Evolutionary conservation across 2,888 invertebrate genomes (phyloP).

Genomic region (Neoaliturus tenellus): DNA sequence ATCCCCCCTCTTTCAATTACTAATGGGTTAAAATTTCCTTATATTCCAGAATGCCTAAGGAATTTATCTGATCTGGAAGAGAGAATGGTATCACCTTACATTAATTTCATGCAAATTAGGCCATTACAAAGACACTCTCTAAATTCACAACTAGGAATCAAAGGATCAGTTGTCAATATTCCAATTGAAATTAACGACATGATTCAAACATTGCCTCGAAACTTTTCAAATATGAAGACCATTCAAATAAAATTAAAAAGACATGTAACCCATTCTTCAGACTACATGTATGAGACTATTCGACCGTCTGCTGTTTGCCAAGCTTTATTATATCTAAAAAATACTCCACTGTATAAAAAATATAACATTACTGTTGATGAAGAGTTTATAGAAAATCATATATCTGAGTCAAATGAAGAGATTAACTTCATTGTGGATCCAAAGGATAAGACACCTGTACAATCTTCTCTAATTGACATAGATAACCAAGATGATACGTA

Average conservation of each 20-base stretch:
- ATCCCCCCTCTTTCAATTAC: neutral
- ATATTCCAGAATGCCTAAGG: conserved; percentile 64
- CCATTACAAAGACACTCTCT: conserved; percentile 66
- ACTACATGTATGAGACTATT: conserved; percentile 67
- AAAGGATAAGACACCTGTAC: neutral
- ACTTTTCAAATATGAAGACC: conserved; percentile 65
- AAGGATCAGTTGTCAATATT: conserved; percentile 69
- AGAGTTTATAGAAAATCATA: neutral
- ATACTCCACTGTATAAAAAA: conserved; percentile 61
- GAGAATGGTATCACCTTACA: conserved; percentile 68
- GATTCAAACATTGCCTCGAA: conserved; percentile 62
- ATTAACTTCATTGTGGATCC: conserved; percentile 22
- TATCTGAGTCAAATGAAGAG: neutral
- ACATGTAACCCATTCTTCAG: conserved; percentile 62
- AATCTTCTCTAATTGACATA: neutral
- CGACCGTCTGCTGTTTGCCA: conserved; percentile 64
- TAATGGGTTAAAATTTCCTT: conserved; percentile 61
- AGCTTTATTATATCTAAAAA: conserved; percentile 63
- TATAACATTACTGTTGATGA: neutral
- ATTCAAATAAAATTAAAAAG: conserved; percentile 68
- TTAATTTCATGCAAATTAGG: conserved; percentile 70
- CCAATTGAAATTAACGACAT: conserved; percentile 65
- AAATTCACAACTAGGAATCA: conserved; percentile 68
- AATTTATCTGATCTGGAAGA: conserved; percentile 68
- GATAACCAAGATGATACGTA: neutral